These are phyloP conservation scores for Neogobius melanostomus DNA, from an alignment of 2,113 vertebrate species.

Conservation along the genomic window DNA sequence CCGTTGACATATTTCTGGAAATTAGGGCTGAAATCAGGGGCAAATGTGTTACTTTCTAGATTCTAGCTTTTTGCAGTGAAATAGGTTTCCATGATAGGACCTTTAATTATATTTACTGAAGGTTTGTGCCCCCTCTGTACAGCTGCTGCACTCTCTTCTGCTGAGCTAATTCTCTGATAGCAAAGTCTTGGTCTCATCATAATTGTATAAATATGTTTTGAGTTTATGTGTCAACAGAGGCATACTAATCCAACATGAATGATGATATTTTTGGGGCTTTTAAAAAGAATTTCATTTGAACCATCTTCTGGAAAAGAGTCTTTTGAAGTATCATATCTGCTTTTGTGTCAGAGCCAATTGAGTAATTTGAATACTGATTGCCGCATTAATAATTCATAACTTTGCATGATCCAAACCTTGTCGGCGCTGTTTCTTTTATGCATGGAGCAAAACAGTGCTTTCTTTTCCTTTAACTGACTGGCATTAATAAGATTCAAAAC, in stretches of 20 bases:
- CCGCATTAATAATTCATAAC: slow-evolving; percentile 55
- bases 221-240: slow-evolving; percentile 5
- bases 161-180: no score
- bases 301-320: slow-evolving; percentile 16
- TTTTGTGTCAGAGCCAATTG: slow-evolving; percentile 47
- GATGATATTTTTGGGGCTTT: slow-evolving; percentile 14
- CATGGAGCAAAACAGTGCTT: slow-evolving; percentile 36
- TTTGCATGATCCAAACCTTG: slow-evolving; percentile 48
- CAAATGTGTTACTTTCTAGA: no score
- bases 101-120: no score
- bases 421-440: slow-evolving; percentile 44
- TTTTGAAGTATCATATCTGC: slow-evolving; percentile 33
- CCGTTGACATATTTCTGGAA: no score
- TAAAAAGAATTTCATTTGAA: slow-evolving; percentile 27
- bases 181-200: background rate
- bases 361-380: slow-evolving; percentile 53
- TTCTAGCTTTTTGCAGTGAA: no score
- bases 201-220: slow-evolving; percentile 4
- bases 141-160: no score
- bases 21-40: no score
- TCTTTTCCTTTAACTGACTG: slow-evolving; percentile 38
- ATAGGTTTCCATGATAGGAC: no score
- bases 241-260: slow-evolving; percentile 11
- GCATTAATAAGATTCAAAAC: slow-evolving; percentile 29
- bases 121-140: no score